Conservation (phyloP, 2,797 vertebrate species). For the Sebastes kiyomatsui region DNA sequence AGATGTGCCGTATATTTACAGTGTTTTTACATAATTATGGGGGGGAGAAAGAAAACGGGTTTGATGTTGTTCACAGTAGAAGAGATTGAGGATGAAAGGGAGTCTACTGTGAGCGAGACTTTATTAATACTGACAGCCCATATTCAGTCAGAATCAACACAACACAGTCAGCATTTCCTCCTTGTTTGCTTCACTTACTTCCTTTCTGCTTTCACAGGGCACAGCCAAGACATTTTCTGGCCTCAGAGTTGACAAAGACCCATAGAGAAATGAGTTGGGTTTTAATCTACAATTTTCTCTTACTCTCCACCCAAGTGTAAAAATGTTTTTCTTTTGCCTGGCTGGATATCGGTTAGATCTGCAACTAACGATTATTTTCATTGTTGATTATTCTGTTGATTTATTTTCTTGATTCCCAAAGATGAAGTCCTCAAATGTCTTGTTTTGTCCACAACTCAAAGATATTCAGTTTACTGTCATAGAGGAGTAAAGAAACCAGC, state of each 20-base stretch:
- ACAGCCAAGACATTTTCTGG: slow-evolving; percentile 21
- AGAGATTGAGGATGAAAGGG: slow-evolving; percentile 14
- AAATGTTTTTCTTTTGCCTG: not conserved
- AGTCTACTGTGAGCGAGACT: slow-evolving; percentile 24
- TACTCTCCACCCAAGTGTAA: not conserved
- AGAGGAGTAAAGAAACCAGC: too few species aligned
- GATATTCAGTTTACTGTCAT: too few species aligned
- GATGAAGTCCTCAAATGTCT: too few species aligned
- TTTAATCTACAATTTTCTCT: not conserved
- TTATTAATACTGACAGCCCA: slow-evolving; percentile 52
- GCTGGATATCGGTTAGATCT: not conserved
- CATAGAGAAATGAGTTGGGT: not conserved
- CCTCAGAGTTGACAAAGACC: slow-evolving; percentile 5
- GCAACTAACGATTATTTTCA: too few species aligned
- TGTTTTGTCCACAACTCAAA: too few species aligned
- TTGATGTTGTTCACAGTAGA: not conserved
- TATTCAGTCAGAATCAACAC: slow-evolving; percentile 52
- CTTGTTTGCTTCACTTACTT: slow-evolving; percentile 65
- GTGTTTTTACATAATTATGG: not conserved
- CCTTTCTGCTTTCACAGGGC: slow-evolving; percentile 65
- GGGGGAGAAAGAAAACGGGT: not conserved
- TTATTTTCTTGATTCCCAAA: too few species aligned
- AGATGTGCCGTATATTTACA: not conserved
- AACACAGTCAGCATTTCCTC: slow-evolving; percentile 72
- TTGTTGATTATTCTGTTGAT: too few species aligned